Percentiles rank a stretch among this genome's conserved stretches.
Conservation (phyloP, 1,140 invertebrate genomes). For the Drosophila nigrodunni region DNA sequence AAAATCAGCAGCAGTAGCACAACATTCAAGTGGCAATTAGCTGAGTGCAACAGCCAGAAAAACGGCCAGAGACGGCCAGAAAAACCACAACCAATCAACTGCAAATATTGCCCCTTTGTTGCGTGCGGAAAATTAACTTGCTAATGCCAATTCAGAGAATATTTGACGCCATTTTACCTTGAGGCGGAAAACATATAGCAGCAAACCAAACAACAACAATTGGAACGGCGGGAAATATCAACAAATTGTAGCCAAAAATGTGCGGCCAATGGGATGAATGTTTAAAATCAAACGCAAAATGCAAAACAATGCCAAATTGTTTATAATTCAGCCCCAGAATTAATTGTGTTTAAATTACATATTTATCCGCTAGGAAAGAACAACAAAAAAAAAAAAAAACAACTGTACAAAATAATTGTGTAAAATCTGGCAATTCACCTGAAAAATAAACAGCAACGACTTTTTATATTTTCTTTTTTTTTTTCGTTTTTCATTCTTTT, state of each 20-base stretch:
- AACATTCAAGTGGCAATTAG: conserved; percentile 70
- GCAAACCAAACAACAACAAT: conserved; percentile 18
- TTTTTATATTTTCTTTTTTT: not conserved
- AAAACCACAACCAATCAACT: conserved; percentile 26
- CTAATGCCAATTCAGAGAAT: conserved; percentile 46
- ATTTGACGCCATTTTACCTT: conserved; percentile 60
- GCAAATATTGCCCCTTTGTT: not conserved
- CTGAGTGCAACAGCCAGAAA: conserved; percentile 21
- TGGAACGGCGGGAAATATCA: conserved; percentile 35
- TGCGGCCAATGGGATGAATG: conserved; percentile 31
- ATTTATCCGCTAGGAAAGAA: conserved; percentile 25
- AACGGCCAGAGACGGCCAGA: conserved; percentile 9
- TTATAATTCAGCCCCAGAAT: conserved; percentile 59
- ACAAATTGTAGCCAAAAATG: conserved; percentile 40
- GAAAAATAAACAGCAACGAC: not conserved
- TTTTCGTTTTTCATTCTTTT: not conserved
- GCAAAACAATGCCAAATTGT: conserved; percentile 54
- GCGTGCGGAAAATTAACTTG: conserved; percentile 49
- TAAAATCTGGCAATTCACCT: conserved; percentile 31
- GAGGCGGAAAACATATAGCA: conserved; percentile 33
- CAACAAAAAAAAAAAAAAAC: conserved; percentile 17
- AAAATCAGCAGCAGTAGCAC: conserved; percentile 27
- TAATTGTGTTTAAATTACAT: conserved; percentile 80
- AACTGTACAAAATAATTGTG: conserved; percentile 18
- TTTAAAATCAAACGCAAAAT: conserved; percentile 39